Conservation (phyloP, 30 jellyfish, hydroid and myxozoan genomes). For the Mastigias papua region DNA sequence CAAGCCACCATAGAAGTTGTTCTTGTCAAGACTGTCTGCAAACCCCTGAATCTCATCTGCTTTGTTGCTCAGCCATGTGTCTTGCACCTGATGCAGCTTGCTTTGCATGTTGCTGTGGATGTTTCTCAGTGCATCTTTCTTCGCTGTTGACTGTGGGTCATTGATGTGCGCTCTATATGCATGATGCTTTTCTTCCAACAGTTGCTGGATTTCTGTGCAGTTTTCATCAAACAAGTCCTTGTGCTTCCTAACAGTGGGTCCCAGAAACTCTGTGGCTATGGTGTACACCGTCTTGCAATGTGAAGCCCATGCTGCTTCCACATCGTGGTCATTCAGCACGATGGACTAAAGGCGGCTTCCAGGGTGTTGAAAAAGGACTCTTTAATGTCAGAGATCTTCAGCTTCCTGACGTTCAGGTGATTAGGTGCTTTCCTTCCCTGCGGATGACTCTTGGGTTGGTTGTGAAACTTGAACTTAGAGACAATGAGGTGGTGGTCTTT, state of each 20-base stretch:
- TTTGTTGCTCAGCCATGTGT: constrained; percentile 37
- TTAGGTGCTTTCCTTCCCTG: constrained; percentile 2
- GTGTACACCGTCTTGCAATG: neutral
- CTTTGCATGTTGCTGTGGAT: neutral
- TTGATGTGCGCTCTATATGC: neutral
- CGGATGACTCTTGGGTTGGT: neutral
- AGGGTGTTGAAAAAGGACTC: too few relatives aligned
- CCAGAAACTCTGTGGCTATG: constrained; percentile 8
- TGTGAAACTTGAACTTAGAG: neutral
- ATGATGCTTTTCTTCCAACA: neutral
- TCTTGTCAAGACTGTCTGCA: constrained; percentile 14
- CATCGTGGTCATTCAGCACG: neutral
- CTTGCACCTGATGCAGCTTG: constrained; percentile 16
- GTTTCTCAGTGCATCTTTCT: neutral
- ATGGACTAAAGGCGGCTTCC: neutral
- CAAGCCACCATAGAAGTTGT: neutral
- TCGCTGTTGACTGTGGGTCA: neutral
- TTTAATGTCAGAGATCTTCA: too few relatives aligned
- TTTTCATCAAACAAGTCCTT: neutral
- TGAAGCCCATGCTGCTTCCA: neutral
- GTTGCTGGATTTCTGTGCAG: neutral
- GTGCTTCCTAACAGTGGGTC: neutral
- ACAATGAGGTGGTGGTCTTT: constrained; percentile 39
- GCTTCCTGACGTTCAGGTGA: neutral
- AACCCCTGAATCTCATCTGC: constrained; percentile 43